A percentile compares a stretch with the other conserved stretches of the same genome.
These are phyloP conservation scores for Ricordea florida DNA, from an alignment of 92 coral and sea anemone species.

Conservation along the genomic window DNA sequence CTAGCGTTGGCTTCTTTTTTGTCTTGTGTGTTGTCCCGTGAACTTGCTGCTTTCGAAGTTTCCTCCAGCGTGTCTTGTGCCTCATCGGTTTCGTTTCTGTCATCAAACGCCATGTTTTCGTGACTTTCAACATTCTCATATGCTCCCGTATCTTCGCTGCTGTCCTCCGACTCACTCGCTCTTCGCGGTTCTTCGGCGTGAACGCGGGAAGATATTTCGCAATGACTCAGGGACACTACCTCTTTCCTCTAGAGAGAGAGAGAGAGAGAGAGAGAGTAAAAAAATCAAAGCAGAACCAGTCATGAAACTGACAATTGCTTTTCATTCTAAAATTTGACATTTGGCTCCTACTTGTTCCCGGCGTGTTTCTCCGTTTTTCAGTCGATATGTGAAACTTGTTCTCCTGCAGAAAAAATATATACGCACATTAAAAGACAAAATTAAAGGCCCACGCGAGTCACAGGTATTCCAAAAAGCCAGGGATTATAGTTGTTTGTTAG, in stretches of 20 bases:
- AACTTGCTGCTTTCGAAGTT: neutral
- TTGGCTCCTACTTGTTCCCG: too few species aligned
- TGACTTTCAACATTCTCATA: neutral
- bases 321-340: too few species aligned
- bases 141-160: neutral
- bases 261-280: neutral
- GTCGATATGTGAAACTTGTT: too few species aligned
- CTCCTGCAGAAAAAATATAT: too few species aligned
- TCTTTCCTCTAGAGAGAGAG: neutral
- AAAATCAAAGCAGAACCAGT: too few species aligned
- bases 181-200: neutral
- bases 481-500: too few species aligned
- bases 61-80: neutral
- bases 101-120: slow-evolving; percentile 5
- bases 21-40: neutral
- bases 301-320: too few species aligned
- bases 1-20: neutral
- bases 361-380: too few species aligned
- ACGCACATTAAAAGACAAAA: too few species aligned
- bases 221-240: neutral
- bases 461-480: too few species aligned
- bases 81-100: neutral
- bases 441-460: too few species aligned
- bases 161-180: neutral
- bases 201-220: neutral